phyloP scores from a whole-genome alignment of 2,113 vertebrate species.

The Ascaphus truei region DNA sequence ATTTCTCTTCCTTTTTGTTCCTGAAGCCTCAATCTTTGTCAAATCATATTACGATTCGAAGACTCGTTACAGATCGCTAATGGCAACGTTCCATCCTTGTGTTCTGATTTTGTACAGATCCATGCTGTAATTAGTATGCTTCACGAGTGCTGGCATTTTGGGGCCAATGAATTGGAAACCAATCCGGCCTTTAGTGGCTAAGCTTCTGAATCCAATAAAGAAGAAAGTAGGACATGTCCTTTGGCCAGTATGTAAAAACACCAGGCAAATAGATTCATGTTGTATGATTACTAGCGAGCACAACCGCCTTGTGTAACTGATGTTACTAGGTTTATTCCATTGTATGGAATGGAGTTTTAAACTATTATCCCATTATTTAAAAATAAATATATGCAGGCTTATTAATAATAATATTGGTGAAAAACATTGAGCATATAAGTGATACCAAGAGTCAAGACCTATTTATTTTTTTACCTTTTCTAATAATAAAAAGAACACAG shows the following conservation, averaged over 20 bases:
- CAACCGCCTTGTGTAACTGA: neutral
- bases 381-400: too few species aligned
- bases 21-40: too few species aligned
- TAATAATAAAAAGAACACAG: too few species aligned
- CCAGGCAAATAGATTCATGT: neutral
- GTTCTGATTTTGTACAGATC: neutral
- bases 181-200: neutral
- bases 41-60: neutral
- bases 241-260: neutral
- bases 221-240: neutral
- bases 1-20: too few species aligned
- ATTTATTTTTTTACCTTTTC: too few species aligned
- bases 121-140: neutral
- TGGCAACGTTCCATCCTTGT: neutral
- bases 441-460: too few species aligned
- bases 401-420: too few species aligned
- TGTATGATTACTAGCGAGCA: neutral
- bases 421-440: too few species aligned
- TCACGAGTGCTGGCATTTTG: neutral
- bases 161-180: neutral
- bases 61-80: neutral
- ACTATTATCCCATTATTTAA: too few species aligned
- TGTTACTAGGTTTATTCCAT: slow-evolving; percentile 1
- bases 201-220: neutral
- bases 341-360: neutral